Evolutionary conservation across 2,113 vertebrate genomes (phyloP), one percentile per base, ranked within the genome.

Genomic region (Ploceus nigricollis): DNA sequence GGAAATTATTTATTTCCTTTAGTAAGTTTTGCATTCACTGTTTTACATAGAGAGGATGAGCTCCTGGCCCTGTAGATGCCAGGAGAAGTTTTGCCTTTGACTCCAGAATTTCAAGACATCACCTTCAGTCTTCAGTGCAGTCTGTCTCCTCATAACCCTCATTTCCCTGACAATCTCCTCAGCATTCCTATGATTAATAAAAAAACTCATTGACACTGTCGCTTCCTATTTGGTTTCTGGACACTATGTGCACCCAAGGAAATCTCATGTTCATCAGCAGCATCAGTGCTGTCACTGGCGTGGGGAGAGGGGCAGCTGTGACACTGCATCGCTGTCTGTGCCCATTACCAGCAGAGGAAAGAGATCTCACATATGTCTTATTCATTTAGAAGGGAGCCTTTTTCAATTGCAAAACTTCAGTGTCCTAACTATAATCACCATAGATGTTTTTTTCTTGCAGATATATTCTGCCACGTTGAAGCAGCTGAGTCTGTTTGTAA

Each of bases 401-500:
- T 89, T 93, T 17, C 82, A 76, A 11, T 9, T 84, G 80, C 58
- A 95, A 57, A 79, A 12, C 54, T 73, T 94, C 87, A 53, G 7
- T 18, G 57, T 90, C 35, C 40, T 47, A 70, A 61, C 56, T 42
- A 2, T 64, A 84, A 72, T 87, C 61, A 27, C 25, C 42, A 70
- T 8, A 54, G 73, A 91, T 31, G 23, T 11, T 44, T 83, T 87
- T 82, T 80, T 81, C 80, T 94, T 0, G 0, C 58, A 78, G 80
- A 87, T 44, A 85, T 73, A 21, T 73, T 91, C 69, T 96, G 93
- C 73, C 87, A 80, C 20, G 14, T 85, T 60, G 83, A 89, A 93
- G 66, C n/a, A 72, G 53, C 9, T 27, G 58, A 85, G 35, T 10
- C 18, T 68, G 84, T 93, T 80, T 70, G 82, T 57, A 78, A 91